These are phyloP conservation scores for Diarsia dahlii DNA, from an alignment of 2,888 invertebrate species.

Conservation along the genomic window DNA sequence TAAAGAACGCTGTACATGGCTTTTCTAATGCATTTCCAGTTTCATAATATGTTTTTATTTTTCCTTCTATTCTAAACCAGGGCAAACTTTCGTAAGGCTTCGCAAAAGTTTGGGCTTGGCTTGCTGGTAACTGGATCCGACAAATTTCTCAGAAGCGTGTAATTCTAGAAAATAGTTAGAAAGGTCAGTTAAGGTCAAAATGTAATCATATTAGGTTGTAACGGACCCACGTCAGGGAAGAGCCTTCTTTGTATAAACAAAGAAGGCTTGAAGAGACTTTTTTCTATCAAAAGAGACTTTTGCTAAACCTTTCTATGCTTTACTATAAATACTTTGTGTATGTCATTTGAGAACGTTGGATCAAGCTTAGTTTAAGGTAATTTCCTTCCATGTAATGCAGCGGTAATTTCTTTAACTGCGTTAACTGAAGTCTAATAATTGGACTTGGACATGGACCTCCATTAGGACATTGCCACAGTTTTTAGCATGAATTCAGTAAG, in stretches of 20 bases:
- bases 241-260: not conserved
- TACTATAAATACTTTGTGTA: not conserved
- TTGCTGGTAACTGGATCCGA: constrained; percentile 34
- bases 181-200: constrained; percentile 18
- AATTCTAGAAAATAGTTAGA: constrained; percentile 9
- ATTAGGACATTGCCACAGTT: not conserved
- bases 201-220: not conserved
- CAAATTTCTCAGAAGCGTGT: constrained; percentile 20
- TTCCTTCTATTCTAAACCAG: constrained; percentile 13
- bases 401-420: not conserved
- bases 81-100: constrained; percentile 35
- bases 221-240: not conserved
- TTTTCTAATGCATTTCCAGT: constrained; percentile 25
- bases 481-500: not conserved
- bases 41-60: constrained; percentile 21
- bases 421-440: not conserved
- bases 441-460: not conserved
- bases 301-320: not conserved
- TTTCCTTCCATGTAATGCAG: not conserved
- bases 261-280: not conserved
- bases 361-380: not conserved
- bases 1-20: not conserved
- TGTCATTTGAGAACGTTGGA: not conserved
- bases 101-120: constrained; percentile 31
- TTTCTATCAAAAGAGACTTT: not conserved